These are phyloP conservation scores for Ypsolopha scabrella DNA, from an alignment of 2,888 invertebrate species.

Conservation along the genomic window DNA sequence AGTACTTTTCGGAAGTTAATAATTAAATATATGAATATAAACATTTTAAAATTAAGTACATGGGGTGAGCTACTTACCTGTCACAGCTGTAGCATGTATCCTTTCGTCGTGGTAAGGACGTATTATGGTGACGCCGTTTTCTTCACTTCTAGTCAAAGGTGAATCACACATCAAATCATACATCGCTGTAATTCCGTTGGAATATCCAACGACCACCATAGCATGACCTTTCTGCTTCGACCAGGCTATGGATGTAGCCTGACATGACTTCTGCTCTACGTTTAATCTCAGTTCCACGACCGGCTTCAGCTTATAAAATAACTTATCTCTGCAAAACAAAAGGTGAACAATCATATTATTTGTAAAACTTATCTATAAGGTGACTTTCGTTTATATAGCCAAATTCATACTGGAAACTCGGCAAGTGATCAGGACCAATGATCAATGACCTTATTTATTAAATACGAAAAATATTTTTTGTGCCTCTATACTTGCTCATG, in stretches of 20 bases:
- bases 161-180: constrained; percentile 71
- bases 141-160: constrained; percentile 47
- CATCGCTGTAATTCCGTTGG: constrained; percentile 75
- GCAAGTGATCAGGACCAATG: no score
- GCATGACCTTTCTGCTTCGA: constrained; percentile 65
- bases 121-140: constrained; percentile 47
- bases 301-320: constrained; percentile 54
- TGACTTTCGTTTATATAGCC: no score
- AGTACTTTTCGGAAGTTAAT: no score
- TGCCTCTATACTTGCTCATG: no score
- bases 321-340: constrained; percentile 34
- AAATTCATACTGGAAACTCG: no score
- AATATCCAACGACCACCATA: constrained; percentile 74
- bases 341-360: no score
- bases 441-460: no score
- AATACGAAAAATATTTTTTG: no score
- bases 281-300: constrained; percentile 47
- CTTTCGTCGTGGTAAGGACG: constrained; percentile 72
- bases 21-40: no score
- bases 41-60: no score
- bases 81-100: constrained; percentile 68
- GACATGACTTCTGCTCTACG: constrained; percentile 29
- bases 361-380: no score
- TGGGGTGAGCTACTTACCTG: constrained; percentile 49
- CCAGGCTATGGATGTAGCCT: constrained; percentile 64